A percentile compares a stretch with the other conserved stretches of the same genome.
Conservation (phyloP, 2,888 invertebrate species). For the Lypha dubia region DNA sequence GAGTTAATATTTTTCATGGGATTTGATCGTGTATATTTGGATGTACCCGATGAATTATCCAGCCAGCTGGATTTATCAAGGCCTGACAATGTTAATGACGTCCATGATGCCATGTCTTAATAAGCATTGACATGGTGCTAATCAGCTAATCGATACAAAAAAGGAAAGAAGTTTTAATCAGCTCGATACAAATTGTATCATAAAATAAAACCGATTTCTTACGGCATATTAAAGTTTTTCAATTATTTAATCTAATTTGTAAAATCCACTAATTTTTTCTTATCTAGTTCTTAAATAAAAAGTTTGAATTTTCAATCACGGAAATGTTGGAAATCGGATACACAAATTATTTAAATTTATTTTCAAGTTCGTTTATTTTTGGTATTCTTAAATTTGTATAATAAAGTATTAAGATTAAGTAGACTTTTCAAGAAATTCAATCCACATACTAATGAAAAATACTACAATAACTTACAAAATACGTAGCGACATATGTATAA, state of each 20-base stretch:
- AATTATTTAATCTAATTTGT: too few species aligned
- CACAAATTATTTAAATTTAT: background rate
- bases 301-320: too few species aligned
- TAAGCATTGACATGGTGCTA: conserved; percentile 77
- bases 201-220: too few species aligned
- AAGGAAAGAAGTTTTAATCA: background rate
- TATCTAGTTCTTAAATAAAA: too few species aligned
- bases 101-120: conserved; percentile 72
- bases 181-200: too few species aligned
- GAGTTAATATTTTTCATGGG: conserved; percentile 88
- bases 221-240: too few species aligned
- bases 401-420: conserved; percentile 36
- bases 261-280: too few species aligned
- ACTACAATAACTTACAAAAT: background rate
- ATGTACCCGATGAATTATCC: conserved; percentile 88
- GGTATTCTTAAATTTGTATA: conserved; percentile 11
- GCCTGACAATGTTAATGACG: background rate
- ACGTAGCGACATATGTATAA: background rate
- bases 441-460: conserved; percentile 6
- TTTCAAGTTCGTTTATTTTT: conserved; percentile 40
- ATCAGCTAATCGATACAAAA: conserved; percentile 76
- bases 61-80: conserved; percentile 82
- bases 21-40: conserved; percentile 88
- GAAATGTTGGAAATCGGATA: too few species aligned
- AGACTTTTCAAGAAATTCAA: conserved; percentile 27